phyloP scores from a whole-genome alignment of 2,797 vertebrate species.

The Hafferia zeledoni region DNA sequence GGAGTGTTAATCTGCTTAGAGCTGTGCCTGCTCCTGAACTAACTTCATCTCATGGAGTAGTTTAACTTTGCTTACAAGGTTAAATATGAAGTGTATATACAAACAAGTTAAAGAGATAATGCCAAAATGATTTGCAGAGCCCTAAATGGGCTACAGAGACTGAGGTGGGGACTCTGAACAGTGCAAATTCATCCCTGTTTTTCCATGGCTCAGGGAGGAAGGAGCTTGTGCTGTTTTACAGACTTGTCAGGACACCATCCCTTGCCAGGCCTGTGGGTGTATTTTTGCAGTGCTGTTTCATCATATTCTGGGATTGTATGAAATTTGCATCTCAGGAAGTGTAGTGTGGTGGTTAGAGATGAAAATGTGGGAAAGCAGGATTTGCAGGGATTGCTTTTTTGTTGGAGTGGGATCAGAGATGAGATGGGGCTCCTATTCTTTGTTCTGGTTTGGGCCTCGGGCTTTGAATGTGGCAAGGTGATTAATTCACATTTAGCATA shows the following conservation, averaged over 20 bases:
- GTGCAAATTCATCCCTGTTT: background rate
- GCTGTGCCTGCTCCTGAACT: background rate
- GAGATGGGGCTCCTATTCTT: background rate
- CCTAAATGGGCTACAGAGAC: background rate
- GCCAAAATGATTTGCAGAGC: background rate
- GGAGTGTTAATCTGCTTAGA: background rate
- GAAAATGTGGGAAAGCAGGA: slow-evolving; percentile 24
- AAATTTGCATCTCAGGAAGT: background rate
- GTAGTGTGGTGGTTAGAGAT: background rate
- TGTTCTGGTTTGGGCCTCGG: background rate
- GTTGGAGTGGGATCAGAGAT: background rate
- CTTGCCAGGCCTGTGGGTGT: background rate
- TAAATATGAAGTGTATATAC: rapidly evolving
- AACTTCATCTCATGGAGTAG: background rate
- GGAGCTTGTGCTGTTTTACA: background rate
- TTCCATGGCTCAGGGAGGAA: background rate
- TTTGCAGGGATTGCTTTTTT: background rate
- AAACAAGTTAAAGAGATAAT: background rate
- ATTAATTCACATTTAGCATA: background rate
- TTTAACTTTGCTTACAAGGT: background rate
- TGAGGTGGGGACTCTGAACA: background rate
- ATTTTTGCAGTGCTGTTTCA: background rate
- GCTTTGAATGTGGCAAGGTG: background rate
- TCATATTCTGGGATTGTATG: background rate
- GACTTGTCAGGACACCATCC: background rate